Conservation (phyloP, 2,888 invertebrate genomes). For the Harpalus rufipes region DNA sequence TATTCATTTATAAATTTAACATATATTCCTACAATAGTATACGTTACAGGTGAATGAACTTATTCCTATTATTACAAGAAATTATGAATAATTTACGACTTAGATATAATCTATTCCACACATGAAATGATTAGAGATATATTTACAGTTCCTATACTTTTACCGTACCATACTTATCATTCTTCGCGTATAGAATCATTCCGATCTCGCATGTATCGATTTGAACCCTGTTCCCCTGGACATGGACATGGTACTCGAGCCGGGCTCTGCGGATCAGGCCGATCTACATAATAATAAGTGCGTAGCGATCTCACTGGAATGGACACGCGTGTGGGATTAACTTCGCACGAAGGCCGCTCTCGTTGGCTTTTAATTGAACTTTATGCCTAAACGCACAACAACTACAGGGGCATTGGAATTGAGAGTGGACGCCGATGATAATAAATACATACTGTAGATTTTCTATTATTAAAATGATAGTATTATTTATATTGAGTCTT, state of each 20-base stretch:
- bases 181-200: too few relatives aligned
- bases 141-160: too few relatives aligned
- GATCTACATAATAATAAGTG: conserved; percentile 78
- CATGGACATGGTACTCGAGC: conserved; percentile 65
- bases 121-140: too few relatives aligned
- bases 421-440: background rate
- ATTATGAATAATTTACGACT: background rate
- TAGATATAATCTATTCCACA: background rate
- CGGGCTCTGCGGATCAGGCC: conserved; percentile 76
- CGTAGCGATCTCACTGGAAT: conserved; percentile 59
- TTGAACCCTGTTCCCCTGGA: conserved; percentile 71
- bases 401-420: background rate
- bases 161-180: too few relatives aligned
- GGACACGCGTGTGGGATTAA: conserved; percentile 60
- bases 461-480: too few relatives aligned
- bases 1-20: background rate
- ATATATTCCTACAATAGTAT: background rate
- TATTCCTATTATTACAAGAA: background rate
- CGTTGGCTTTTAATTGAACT: conserved; percentile 56
- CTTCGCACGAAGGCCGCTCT: conserved; percentile 38
- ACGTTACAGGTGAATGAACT: background rate
- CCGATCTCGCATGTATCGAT: conserved; percentile 72
- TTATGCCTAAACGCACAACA: conserved; percentile 20
- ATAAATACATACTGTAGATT: too few relatives aligned
- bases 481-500: too few relatives aligned